Evolutionary conservation across 2,888 invertebrate species (phyloP), one percentile per base, ranked within the genome.

Genomic region (Spisula solida): DNA sequence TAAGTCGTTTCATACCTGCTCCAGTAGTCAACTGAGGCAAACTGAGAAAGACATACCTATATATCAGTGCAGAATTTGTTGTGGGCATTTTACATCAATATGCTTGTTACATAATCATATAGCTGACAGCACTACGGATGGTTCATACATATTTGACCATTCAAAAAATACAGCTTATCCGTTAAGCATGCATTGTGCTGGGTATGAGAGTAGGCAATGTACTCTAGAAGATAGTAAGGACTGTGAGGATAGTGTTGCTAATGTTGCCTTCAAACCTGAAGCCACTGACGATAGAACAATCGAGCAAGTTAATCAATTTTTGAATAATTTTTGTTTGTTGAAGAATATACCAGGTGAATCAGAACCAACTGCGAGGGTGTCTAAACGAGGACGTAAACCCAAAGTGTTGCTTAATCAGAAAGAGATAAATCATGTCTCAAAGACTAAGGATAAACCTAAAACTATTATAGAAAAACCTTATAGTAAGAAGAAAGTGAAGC

Each of bases 31-130:
- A 18, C 16, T n/a, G 4, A 79, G 18, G 48, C 29, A 82, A 12
- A 12, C 51, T 29, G 56, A n/a, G 10, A 60, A 0, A n/a, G 55
- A 82, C 4, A 60, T 31, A 41, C 31, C 47, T 8, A 12, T 29
- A 12, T 81, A 82, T 31, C 85, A 55, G n/a, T 90, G 90, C 75
- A 66, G 75, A 47, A 48, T 29, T 18, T 90, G 90, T 81, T 56
- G 12, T 12, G 51, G 20, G 14, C 56, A 55, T 41, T 90, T 90
- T 70, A 48, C 48, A 18, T 86, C 85, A 60, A 83, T 90, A n/a
- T 90, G 90, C 56, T 20, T 18, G 0, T 70, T 90, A 20, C 90
- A 90, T 75, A 75, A 85, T 25, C 90, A 90, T 56, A 66, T 90
- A 20, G 10, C 34, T n/a, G 34, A 85, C 12, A 78, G 82, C 34